Conservation (phyloP, 2,113 vertebrate genomes). For the Ptilonorhynchus violaceus region DNA sequence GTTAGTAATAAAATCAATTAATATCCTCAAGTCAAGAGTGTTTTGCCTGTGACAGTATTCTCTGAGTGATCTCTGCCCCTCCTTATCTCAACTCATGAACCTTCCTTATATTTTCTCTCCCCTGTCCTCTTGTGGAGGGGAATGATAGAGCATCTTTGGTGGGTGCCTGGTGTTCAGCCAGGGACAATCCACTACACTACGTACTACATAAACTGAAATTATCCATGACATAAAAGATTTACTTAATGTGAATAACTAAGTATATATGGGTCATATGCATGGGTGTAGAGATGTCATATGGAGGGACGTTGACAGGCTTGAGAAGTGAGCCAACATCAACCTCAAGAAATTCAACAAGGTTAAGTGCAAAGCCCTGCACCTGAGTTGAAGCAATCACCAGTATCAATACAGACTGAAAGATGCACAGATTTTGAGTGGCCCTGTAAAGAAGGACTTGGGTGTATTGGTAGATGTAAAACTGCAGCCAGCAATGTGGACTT, state of each 20-base stretch:
- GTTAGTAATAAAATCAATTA: neutral
- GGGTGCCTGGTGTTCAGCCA: neutral
- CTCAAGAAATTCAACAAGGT: neutral
- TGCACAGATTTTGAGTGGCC: neutral
- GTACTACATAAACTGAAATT: neutral
- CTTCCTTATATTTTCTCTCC: neutral
- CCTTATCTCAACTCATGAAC: neutral
- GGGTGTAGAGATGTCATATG: neutral
- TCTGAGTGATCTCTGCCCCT: neutral
- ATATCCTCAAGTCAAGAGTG: neutral
- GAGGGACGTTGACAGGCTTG: neutral
- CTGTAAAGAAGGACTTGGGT: neutral
- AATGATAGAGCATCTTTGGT: neutral
- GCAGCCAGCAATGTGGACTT: fast-evolving
- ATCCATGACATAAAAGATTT: neutral
- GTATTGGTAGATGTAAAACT: neutral
- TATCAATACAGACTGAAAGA: neutral
- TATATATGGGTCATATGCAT: neutral
- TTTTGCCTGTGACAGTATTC: neutral
- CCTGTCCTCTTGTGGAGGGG: neutral
- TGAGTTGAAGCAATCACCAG: neutral
- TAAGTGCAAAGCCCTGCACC: neutral
- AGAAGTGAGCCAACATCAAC: neutral
- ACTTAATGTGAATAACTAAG: neutral
- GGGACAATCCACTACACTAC: fast-evolving